These are phyloP conservation scores for Esox masquinongy DNA, from an alignment of 2,797 vertebrate species.

Conservation along the genomic window DNA sequence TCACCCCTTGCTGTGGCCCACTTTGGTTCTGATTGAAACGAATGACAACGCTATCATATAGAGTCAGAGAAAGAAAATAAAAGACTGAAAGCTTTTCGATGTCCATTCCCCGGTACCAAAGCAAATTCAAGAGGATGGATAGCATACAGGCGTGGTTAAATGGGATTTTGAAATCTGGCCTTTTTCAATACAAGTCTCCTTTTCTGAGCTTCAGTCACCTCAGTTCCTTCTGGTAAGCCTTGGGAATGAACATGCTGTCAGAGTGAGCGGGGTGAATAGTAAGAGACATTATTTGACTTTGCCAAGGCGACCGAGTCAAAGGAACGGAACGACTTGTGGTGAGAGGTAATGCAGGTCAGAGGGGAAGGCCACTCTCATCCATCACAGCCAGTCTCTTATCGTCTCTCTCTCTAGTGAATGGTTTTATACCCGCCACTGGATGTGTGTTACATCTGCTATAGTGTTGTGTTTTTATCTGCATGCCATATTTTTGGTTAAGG, in stretches of 20 bases:
- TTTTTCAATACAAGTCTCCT: not conserved
- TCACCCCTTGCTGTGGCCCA: not conserved
- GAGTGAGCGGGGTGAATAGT: not conserved
- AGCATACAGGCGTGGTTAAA: not conserved
- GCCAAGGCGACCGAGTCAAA: not conserved
- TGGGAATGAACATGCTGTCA: no score
- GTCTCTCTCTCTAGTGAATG: no score
- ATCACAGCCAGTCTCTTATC: not conserved
- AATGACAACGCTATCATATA: not conserved
- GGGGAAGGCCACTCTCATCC: not conserved
- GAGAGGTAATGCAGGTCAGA: not conserved
- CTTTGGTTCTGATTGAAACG: not conserved
- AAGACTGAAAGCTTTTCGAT: not conserved
- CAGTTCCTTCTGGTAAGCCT: not conserved
- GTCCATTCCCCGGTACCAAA: not conserved
- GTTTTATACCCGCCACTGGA: no score
- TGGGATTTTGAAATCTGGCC: not conserved
- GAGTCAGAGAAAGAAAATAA: not conserved
- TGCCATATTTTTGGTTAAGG: no score
- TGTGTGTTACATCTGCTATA: no score
- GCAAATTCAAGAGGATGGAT: not conserved
- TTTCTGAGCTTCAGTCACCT: not conserved
- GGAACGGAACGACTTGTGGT: not conserved
- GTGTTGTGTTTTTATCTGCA: no score
- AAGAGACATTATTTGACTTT: not conserved